These are phyloP conservation scores for Euzophera pinguis DNA, from an alignment of 2,888 invertebrate genomes.

Conservation along the genomic window DNA sequence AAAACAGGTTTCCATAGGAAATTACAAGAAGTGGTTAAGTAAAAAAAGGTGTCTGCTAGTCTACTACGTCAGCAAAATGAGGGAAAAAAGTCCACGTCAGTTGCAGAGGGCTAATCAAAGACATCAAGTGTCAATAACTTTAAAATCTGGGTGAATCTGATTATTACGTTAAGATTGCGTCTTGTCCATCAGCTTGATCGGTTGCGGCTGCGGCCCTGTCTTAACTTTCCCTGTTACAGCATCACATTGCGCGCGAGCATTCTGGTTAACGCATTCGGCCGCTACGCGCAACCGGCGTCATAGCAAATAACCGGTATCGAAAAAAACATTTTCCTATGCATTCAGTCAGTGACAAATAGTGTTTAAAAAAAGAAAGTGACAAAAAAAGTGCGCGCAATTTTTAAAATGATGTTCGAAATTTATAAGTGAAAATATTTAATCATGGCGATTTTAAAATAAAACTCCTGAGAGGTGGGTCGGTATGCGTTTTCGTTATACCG, in stretches of 20 bases:
- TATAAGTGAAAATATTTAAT: neutral
- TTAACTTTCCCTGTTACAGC: constrained; percentile 75
- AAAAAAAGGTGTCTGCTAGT: too few species aligned
- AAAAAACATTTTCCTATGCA: constrained; percentile 32
- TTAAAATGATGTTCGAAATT: neutral
- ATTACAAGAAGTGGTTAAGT: too few species aligned
- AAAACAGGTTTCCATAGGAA: too few species aligned
- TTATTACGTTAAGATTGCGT: constrained; percentile 10
- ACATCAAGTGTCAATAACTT: constrained; percentile 2
- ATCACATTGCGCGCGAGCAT: constrained; percentile 51
- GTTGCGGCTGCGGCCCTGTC: constrained; percentile 52
- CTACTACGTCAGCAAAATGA: too few species aligned
- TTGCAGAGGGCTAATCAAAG: too few species aligned
- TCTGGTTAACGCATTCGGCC: constrained; percentile 51
- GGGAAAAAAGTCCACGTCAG: too few species aligned
- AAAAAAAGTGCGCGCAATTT: neutral
- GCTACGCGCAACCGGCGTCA: constrained; percentile 21
- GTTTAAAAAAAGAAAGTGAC: neutral
- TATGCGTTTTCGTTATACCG: too few species aligned
- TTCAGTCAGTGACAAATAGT: constrained; percentile 24
- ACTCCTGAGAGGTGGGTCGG: too few species aligned
- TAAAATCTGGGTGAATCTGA: neutral
- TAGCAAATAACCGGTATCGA: neutral
- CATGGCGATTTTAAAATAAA: neutral
- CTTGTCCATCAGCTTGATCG: constrained; percentile 1